Percentiles rank a stretch among this genome's conserved stretches.
These are phyloP conservation scores for Endotricha flammealis DNA, from an alignment of 2,888 invertebrate genomes.

Conservation along the genomic window DNA sequence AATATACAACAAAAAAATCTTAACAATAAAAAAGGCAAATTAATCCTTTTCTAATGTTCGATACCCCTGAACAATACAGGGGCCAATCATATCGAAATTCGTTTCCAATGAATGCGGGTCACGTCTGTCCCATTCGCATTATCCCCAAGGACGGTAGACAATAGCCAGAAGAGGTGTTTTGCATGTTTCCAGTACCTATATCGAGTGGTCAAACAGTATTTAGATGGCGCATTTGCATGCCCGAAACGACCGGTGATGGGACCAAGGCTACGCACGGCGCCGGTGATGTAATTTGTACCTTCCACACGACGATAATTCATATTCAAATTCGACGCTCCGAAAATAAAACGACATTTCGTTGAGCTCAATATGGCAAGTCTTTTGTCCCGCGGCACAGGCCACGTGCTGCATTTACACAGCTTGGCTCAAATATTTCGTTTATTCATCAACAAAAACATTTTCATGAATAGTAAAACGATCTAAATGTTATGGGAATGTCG, in stretches of 20 bases:
- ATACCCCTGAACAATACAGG: constrained; percentile 35
- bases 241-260: constrained; percentile 44
- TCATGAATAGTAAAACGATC: constrained; percentile 35
- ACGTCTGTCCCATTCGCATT: constrained; percentile 52
- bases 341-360: constrained; percentile 40
- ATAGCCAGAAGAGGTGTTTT: constrained; percentile 66
- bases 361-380: constrained; percentile 26
- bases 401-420: constrained; percentile 59
- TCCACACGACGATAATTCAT: constrained; percentile 47
- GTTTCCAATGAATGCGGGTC: constrained; percentile 57
- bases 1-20: constrained; percentile 11
- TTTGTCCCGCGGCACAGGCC: constrained; percentile 47
- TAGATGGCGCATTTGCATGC: constrained; percentile 68
- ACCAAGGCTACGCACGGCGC: constrained; percentile 50
- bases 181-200: constrained; percentile 51
- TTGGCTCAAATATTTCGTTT: constrained; percentile 21
- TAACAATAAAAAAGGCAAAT: not conserved
- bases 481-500: constrained; percentile 17
- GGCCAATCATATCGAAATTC: constrained; percentile 54
- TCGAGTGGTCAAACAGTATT: constrained; percentile 44
- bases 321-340: constrained; percentile 55
- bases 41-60: constrained; percentile 32
- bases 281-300: constrained; percentile 64
- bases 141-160: constrained; percentile 68
- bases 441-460: constrained; percentile 34